phyloP scores from a whole-genome alignment of 2,113 vertebrate species.

The rabbit (Oryctolagus cuniculus) region DNA sequence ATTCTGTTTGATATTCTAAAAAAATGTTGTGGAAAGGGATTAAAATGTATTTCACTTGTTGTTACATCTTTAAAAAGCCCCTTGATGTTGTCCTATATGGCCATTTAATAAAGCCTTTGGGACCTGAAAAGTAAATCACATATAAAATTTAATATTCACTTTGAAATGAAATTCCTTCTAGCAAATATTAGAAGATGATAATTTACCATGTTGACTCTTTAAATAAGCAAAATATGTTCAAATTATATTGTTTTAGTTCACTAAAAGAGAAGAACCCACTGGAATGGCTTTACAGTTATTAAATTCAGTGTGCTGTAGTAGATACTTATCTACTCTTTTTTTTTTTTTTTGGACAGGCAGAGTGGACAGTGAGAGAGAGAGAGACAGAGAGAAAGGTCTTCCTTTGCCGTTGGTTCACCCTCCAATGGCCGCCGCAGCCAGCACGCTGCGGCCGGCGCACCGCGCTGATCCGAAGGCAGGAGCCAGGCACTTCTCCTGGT shows the following conservation, averaged over 20 bases:
- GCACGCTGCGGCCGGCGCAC: no score
- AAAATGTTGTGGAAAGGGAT: constrained; percentile 65
- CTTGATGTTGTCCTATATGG: constrained; percentile 73
- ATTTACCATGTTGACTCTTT: constrained; percentile 84
- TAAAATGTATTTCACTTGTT: constrained; percentile 82
- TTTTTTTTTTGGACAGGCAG: no score
- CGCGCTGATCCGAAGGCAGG: no score
- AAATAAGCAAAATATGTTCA: constrained; percentile 81
- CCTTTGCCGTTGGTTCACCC: no score
- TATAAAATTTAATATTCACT: constrained; percentile 82
- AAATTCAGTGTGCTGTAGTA: constrained; percentile 77
- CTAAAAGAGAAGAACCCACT: constrained; percentile 72
- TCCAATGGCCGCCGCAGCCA: no score
- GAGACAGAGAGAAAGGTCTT: no score
- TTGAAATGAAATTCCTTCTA: constrained; percentile 85
- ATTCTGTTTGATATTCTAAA: constrained; percentile 70
- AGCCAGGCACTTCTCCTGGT: no score
- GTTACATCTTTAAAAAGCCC: constrained; percentile 82
- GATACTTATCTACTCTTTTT: constrained; percentile 68
- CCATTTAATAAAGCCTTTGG: constrained; percentile 83
- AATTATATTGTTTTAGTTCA: constrained; percentile 74
- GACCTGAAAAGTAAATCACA: constrained; percentile 85
- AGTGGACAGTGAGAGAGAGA: no score
- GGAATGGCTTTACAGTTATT: constrained; percentile 77
- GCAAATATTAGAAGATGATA: constrained; percentile 84